A percentile compares a stretch with the other conserved stretches of the same genome.
phyloP scores from a whole-genome alignment of 2,113 vertebrate genomes.

The Cricetomys ansorgei region DNA sequence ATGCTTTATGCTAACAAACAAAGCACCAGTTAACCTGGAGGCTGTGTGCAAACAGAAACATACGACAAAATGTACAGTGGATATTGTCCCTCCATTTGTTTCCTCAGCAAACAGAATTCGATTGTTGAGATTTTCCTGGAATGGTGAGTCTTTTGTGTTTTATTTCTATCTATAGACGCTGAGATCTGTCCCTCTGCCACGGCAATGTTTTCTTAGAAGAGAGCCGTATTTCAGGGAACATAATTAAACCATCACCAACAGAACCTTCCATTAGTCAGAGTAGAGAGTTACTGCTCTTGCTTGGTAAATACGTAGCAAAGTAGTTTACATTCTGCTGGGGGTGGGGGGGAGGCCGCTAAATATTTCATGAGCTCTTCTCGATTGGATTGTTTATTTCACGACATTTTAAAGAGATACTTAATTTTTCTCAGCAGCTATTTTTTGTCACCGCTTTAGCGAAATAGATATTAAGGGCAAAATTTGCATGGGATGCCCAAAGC shows the following conservation, averaged over 20 bases:
- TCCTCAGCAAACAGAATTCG: slow-evolving; percentile 57
- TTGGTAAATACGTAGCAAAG: neutral
- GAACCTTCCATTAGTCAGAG: slow-evolving; percentile 63
- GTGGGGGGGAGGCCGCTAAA: slow-evolving; percentile 58
- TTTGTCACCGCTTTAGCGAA: slow-evolving; percentile 57
- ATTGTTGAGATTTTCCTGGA: slow-evolving; percentile 40
- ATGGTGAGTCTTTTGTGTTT: slow-evolving; percentile 51
- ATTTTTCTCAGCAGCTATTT: slow-evolving; percentile 65
- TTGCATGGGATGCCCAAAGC: slow-evolving; percentile 65
- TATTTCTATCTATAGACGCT: slow-evolving; percentile 62
- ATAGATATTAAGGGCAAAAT: slow-evolving; percentile 75
- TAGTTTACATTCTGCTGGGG: slow-evolving; percentile 55
- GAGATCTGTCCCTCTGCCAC: slow-evolving; percentile 63
- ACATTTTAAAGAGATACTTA: slow-evolving; percentile 71
- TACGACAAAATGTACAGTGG: neutral
- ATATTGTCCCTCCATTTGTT: neutral
- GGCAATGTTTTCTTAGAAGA: slow-evolving; percentile 52
- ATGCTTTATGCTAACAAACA: neutral
- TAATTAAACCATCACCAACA: slow-evolving; percentile 77
- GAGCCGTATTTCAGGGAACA: slow-evolving; percentile 70
- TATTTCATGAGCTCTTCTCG: slow-evolving; percentile 67
- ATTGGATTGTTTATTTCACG: slow-evolving; percentile 73
- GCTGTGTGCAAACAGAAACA: neutral
- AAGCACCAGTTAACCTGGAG: slow-evolving; percentile 1
- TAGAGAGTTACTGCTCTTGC: slow-evolving; percentile 49